Base-by-base conservation (phyloP, 2,113 vertebrate species). In the Scalopus aquaticus region DNA sequence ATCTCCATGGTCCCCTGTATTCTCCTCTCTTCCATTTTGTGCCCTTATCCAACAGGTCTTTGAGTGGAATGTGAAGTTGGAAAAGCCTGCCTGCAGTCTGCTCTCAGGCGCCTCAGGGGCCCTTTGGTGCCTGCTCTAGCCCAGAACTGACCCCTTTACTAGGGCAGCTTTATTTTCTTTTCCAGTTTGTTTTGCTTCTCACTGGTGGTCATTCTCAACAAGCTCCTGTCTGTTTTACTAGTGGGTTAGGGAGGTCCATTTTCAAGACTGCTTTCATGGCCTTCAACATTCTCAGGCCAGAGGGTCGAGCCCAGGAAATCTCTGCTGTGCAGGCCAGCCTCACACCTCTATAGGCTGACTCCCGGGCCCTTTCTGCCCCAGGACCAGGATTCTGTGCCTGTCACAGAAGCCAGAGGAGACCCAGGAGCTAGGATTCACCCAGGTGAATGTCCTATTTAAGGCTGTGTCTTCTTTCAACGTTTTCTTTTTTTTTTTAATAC, bases 261-360 rank as follows among this genome's bases (percentile, higher is more conserved):
- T 51, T 85, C 39, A 92, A 77, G 83, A 85, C 30, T 82, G 65
- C 65, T 91, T 42, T 88, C 84, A 49, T 90, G 51, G 26, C 4
- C 26, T 60, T 95, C 64, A 42, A 35, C 77, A 56, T 90, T 60
- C 51, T 37, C 16, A 79, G 17, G 60, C 42, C 85, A 69, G 69
- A 93, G 95, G 62, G 39, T 51, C 35, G 77, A n/a, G 42, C 70
- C 78, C n/a, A 86, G 70, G 49, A 78, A 96, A 79, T 91, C 30
- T 77, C 62, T 73, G 32, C 77, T 85, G 64, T 24, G 60, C 32
- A 78, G 62, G 28, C 42, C 74, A 39, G 93, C 9, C 15, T 39
- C 56, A 80, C 42, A 44, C 26, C 83, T 86, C 30, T 73, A 46
- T 46, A 86, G 88, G 15, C 4, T 94, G 62, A 62, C 19, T 78